phyloP scores from a whole-genome alignment of 2,797 vertebrate genomes.

The Pogonophryne albipinna region DNA sequence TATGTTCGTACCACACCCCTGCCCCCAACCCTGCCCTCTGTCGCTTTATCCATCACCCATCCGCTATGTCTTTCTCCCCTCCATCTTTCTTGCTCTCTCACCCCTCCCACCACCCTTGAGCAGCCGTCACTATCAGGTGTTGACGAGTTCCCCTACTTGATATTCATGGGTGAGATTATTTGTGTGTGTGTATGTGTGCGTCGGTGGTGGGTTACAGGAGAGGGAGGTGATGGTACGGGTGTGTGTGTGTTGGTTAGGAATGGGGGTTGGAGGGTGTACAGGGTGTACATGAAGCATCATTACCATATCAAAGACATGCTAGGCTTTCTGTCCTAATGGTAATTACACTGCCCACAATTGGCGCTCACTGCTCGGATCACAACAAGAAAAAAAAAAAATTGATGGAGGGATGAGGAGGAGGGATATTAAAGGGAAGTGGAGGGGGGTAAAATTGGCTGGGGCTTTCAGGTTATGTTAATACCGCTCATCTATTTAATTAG shows the following conservation, averaged over 20 bases:
- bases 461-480: constrained; percentile 92
- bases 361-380: constrained; percentile 93
- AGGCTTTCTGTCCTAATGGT: constrained; percentile 94
- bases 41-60: constrained; percentile 32
- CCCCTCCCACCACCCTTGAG: constrained; percentile 44
- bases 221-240: constrained; percentile 50
- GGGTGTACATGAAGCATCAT: constrained; percentile 90
- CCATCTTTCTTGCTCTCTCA: constrained; percentile 29
- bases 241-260: constrained; percentile 48
- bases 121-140: constrained; percentile 88
- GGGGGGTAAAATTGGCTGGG: constrained; percentile 87
- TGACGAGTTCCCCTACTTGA: constrained; percentile 89
- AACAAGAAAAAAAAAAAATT: constrained; percentile 84
- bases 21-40: constrained; percentile 44
- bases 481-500: constrained; percentile 91
- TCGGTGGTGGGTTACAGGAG: constrained; percentile 66
- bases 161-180: constrained; percentile 90
- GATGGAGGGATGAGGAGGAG: constrained; percentile 74
- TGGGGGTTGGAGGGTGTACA: constrained; percentile 65
- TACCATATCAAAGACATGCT: constrained; percentile 97
- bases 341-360: constrained; percentile 97
- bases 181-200: constrained; percentile 54
- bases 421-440: constrained; percentile 75
- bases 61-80: constrained; percentile 28
- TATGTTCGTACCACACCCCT: constrained; percentile 49